phyloP scores from a whole-genome alignment of 2,113 vertebrate species.

The Nannobrachium achirus region DNA sequence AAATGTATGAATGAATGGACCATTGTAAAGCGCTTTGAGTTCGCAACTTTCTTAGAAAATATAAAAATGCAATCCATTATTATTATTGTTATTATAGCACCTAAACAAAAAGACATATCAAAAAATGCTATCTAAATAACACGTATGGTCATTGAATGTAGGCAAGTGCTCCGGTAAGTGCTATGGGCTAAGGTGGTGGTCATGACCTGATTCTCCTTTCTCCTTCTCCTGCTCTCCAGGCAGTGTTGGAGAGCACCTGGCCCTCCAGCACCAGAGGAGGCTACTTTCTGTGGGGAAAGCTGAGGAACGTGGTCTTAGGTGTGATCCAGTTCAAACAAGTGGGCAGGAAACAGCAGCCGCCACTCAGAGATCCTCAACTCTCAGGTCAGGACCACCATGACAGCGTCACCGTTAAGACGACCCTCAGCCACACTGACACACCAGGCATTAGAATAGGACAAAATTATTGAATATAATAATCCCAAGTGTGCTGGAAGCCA shows the following conservation, averaged over 20 bases:
- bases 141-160: neutral
- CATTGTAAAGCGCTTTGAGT: no score
- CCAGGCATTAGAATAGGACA: neutral
- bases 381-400: conserved; percentile 81
- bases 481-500: neutral
- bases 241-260: conserved; percentile 98
- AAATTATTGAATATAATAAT: neutral
- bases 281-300: conserved; percentile 95
- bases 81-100: neutral
- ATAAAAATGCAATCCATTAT: no score
- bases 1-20: no score
- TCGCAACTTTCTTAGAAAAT: no score
- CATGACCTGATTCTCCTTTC: no score
- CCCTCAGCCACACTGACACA: neutral
- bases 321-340: conserved; percentile 93
- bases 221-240: conserved; percentile 71
- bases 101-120: neutral
- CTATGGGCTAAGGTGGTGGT: no score
- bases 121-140: no score
- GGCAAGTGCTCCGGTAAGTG: no score
- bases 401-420: neutral
- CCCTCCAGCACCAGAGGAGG: conserved; percentile 95
- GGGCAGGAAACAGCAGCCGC: conserved; percentile 82
- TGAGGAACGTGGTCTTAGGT: conserved; percentile 92
- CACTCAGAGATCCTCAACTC: conserved; percentile 78